A percentile compares a stretch with the other conserved stretches of the same genome.
Conservation (phyloP, 2,797 vertebrate species). For the Notamacropus eugenii region DNA sequence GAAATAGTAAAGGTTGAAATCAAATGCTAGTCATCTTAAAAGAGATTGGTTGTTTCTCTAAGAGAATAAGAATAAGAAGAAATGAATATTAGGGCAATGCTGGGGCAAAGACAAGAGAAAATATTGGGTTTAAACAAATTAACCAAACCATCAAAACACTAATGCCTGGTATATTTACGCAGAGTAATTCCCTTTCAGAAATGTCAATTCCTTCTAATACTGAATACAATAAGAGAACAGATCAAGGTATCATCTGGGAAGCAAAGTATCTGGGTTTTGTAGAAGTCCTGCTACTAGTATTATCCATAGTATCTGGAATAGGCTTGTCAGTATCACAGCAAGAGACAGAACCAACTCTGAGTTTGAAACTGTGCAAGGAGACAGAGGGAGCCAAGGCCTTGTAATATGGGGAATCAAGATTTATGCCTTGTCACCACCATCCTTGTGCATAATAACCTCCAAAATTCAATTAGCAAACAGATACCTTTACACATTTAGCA, state of each 20-base stretch:
- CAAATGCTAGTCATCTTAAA: neutral
- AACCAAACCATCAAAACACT: neutral
- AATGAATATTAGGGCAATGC: neutral
- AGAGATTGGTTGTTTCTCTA: neutral
- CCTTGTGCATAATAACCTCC: neutral
- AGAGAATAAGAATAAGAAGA: neutral
- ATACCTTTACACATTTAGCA: neutral
- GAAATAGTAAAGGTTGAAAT: neutral
- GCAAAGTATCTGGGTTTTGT: neutral
- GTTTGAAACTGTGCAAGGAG: neutral
- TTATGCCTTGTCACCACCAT: neutral
- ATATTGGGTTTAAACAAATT: neutral
- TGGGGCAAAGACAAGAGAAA: neutral
- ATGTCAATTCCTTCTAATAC: neutral
- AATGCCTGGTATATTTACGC: neutral
- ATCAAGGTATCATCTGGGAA: neutral
- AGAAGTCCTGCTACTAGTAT: neutral
- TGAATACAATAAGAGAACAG: neutral
- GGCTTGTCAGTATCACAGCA: neutral
- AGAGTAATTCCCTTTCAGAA: neutral
- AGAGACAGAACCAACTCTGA: neutral
- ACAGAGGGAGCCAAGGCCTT: neutral
- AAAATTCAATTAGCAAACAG: constrained; percentile 1
- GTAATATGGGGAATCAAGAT: neutral
- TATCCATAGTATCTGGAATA: neutral